Percentiles rank a stretch among this genome's conserved stretches.
Conservation (phyloP, 1,140 invertebrate genomes). For the Pogonus chalceus region DNA sequence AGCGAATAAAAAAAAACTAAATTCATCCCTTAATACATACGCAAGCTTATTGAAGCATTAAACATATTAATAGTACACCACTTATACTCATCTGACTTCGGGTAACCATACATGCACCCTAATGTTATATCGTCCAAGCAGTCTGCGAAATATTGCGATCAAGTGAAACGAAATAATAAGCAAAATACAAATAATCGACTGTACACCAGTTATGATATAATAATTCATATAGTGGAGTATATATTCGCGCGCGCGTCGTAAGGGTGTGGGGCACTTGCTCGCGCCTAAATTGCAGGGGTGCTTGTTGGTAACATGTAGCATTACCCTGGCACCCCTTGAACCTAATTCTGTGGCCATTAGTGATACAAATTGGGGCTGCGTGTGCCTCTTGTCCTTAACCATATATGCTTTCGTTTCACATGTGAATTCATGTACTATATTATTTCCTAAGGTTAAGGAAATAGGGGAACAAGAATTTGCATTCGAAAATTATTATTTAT, state of each 20-base stretch:
- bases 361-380: slow-evolving; percentile 12
- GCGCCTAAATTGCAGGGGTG: slow-evolving; percentile 12
- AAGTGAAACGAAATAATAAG: not conserved
- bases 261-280: slow-evolving; percentile 26
- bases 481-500: no score
- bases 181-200: slow-evolving; percentile 12
- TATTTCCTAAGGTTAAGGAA: no score
- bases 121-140: not conserved
- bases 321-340: not conserved
- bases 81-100: slow-evolving; percentile 34
- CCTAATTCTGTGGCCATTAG: slow-evolving; percentile 7
- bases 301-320: not conserved
- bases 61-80: slow-evolving; percentile 31
- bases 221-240: slow-evolving; percentile 35
- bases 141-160: not conserved
- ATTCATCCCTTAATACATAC: not conserved
- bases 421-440: no score
- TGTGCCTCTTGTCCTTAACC: no score
- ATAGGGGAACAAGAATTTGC: no score
- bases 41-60: slow-evolving; percentile 21
- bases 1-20: no score
- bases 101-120: slow-evolving; percentile 20
- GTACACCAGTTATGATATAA: slow-evolving; percentile 34
- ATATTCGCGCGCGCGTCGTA: slow-evolving; percentile 12
- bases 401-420: no score